Percentiles rank a stretch among this genome's conserved stretches.
Conservation (phyloP, 2,113 vertebrate genomes). For the Neogobius melanostomus region DNA sequence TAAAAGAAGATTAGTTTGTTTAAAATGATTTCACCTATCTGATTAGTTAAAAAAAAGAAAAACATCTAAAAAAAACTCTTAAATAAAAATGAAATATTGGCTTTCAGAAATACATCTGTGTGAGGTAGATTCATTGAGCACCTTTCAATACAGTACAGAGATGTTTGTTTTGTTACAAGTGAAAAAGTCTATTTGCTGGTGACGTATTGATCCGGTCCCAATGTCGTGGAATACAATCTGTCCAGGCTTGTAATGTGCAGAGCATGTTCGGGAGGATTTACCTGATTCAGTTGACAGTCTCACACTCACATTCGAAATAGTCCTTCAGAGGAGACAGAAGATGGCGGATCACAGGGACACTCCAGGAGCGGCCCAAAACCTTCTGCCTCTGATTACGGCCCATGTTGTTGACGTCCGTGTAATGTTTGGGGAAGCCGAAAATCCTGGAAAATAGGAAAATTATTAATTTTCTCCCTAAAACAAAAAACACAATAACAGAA, state of each 20-base stretch:
- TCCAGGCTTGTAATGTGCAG: neutral
- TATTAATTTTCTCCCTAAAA: neutral
- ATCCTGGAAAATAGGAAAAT: slow-evolving; percentile 74
- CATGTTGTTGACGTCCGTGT: slow-evolving; percentile 89
- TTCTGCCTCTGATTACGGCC: slow-evolving; percentile 83
- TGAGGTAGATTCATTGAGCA: slow-evolving; percentile 68
- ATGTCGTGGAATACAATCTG: neutral
- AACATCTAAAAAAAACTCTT: slow-evolving; percentile 18
- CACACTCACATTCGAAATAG: slow-evolving; percentile 90
- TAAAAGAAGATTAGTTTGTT: neutral
- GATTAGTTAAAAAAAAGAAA: neutral
- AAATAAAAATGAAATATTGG: slow-evolving; percentile 47
- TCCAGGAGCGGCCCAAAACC: slow-evolving; percentile 91
- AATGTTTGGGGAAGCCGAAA: slow-evolving; percentile 94
- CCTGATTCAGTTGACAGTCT: slow-evolving; percentile 7
- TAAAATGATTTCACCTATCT: neutral
- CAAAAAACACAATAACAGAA: too few species aligned
- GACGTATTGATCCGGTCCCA: neutral
- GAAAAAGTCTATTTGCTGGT: neutral
- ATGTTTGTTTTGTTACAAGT: neutral
- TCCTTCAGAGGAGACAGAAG: slow-evolving; percentile 94
- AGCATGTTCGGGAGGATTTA: neutral
- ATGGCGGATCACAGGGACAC: slow-evolving; percentile 90
- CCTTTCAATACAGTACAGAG: slow-evolving; percentile 1
- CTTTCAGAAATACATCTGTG: slow-evolving; percentile 35